Evolutionary conservation across 2,888 invertebrate genomes (phyloP).

Genomic region (Notocelia uddmanniana): DNA sequence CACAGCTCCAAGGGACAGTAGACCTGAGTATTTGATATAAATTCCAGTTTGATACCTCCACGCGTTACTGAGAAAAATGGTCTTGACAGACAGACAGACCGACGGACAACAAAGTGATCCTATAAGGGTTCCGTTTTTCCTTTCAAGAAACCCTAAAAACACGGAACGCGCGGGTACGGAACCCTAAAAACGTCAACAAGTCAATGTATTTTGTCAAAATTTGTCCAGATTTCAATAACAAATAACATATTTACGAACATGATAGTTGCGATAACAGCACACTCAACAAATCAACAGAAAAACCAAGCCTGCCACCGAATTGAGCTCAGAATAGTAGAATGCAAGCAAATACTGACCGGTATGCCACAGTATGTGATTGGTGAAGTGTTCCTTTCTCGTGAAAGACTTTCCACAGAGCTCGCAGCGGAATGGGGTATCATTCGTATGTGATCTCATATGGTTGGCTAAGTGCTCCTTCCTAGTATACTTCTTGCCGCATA

Average conservation of each 20-base stretch:
- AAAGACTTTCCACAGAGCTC: constrained; percentile 95
- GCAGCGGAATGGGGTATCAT: constrained; percentile 95
- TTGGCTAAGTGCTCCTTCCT: constrained; percentile 95
- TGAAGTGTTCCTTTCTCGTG: constrained; percentile 95
- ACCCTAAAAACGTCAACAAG: not conserved
- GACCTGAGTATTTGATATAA: too few relatives aligned
- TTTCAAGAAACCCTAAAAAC: too few relatives aligned
- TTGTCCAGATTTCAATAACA: not conserved
- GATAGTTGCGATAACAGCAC: not conserved
- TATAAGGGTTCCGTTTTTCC: too few relatives aligned
- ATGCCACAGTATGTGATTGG: constrained; percentile 96
- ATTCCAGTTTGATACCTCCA: too few relatives aligned
- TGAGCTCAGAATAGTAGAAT: constrained; percentile 49
- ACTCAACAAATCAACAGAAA: constrained; percentile 45
- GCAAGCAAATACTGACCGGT: constrained; percentile 86
- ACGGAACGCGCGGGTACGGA: too few relatives aligned
- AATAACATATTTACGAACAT: not conserved
- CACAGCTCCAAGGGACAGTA: too few relatives aligned
- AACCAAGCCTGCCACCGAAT: constrained; percentile 68
- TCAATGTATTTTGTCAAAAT: not conserved
- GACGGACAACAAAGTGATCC: too few relatives aligned
- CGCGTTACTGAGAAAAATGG: too few relatives aligned
- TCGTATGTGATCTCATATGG: constrained; percentile 95
- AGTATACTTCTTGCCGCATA: constrained; percentile 95
- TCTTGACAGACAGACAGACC: too few relatives aligned